A percentile compares a stretch with the other conserved stretches of the same genome.
phyloP scores from a whole-genome alignment of 2,888 invertebrate species.

The Acholoe squamosa region DNA sequence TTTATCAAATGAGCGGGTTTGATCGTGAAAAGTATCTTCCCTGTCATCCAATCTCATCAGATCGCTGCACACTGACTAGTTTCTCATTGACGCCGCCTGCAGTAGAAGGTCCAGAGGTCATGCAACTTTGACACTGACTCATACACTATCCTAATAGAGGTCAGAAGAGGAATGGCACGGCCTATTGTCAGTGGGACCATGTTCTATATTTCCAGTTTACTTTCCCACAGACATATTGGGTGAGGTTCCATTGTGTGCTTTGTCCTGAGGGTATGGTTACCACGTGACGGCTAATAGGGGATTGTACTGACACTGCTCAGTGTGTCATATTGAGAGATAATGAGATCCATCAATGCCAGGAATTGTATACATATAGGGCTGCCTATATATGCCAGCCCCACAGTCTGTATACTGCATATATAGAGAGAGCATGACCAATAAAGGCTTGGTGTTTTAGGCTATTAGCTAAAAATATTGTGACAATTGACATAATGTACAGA shows the following conservation, averaged over 20 bases:
- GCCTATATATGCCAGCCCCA: too few species aligned
- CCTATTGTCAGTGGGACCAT: not conserved
- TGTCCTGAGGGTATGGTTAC: not conserved
- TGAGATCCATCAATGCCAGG: too few species aligned
- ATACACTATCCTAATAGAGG: conserved; percentile 25
- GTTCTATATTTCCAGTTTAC: not conserved
- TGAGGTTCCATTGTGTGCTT: not conserved
- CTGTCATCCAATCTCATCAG: too few species aligned
- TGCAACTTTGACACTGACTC: not conserved
- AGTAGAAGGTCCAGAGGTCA: not conserved
- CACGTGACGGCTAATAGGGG: not conserved
- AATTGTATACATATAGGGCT: too few species aligned
- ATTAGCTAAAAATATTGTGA: too few species aligned
- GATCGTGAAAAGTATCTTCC: too few species aligned
- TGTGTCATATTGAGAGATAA: too few species aligned
- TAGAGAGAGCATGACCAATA: too few species aligned
- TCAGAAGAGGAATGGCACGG: not conserved
- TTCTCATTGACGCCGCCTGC: conserved; percentile 23
- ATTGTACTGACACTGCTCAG: not conserved
- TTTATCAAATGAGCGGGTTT: too few species aligned
- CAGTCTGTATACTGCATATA: too few species aligned
- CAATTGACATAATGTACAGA: too few species aligned
- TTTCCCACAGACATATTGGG: not conserved
- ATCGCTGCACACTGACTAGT: not conserved
- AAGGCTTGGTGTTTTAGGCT: too few species aligned